Conservation (phyloP, 2,888 invertebrate species). For the Lapara coniferarum region DNA sequence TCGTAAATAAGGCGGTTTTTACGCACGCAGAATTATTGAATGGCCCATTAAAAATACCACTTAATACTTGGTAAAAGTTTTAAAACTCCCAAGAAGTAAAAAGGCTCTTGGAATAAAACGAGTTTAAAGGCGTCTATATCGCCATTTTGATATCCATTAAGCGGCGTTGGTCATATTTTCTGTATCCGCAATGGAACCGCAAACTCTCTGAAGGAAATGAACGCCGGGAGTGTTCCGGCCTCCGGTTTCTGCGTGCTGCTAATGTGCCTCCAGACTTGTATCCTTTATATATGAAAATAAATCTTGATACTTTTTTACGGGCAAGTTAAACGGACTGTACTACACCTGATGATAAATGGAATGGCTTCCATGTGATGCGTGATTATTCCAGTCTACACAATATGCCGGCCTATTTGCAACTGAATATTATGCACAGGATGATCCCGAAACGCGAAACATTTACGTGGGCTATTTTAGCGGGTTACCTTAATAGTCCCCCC, state of each 20-base stretch:
- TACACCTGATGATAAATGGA: too few species aligned
- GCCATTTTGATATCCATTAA: constrained; percentile 24
- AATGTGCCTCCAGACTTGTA: constrained; percentile 11
- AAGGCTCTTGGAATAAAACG: constrained; percentile 15
- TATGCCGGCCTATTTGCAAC: too few species aligned
- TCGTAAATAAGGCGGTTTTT: too few species aligned
- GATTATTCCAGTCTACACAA: too few species aligned
- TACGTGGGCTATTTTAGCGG: too few species aligned
- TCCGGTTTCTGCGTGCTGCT: constrained; percentile 13
- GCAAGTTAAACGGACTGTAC: too few species aligned
- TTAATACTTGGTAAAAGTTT: constrained; percentile 10
- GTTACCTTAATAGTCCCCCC: too few species aligned
- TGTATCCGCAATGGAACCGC: constrained; percentile 20
- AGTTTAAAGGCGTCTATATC: constrained; percentile 20
- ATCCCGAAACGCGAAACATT: too few species aligned
- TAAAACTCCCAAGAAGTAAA: constrained; percentile 5
- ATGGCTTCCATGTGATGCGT: too few species aligned
- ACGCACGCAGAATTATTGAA: neutral
- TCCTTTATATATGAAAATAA: constrained; percentile 3
- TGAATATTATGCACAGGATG: too few species aligned
- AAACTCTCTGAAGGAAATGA: constrained; percentile 17
- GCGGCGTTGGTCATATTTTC: constrained; percentile 13
- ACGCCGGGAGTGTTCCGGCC: constrained; percentile 23
- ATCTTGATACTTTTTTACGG: neutral
- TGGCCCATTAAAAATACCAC: constrained; percentile 10